These are phyloP conservation scores for Agapostemon virescens DNA, from an alignment of 2,888 invertebrate species.

Conservation along the genomic window DNA sequence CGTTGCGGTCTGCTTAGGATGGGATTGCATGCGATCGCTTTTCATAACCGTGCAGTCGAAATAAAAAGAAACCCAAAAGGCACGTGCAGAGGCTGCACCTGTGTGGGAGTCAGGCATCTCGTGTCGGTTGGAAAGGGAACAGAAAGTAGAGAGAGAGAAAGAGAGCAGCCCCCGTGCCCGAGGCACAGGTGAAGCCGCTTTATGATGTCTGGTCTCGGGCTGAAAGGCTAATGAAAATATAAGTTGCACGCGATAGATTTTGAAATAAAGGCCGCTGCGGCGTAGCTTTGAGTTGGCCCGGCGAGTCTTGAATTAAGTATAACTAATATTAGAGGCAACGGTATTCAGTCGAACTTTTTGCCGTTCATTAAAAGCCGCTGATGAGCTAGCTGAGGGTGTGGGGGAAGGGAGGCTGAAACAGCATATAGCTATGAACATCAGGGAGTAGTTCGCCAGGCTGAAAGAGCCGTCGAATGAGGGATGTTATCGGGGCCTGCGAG, in stretches of 20 bases:
- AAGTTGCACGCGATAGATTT: constrained; percentile 73
- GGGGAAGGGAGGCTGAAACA: constrained; percentile 15
- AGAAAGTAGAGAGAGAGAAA: not conserved
- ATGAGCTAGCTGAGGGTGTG: not conserved
- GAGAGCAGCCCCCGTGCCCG: constrained; percentile 44
- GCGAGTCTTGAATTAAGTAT: constrained; percentile 78
- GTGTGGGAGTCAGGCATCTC: constrained; percentile 38
- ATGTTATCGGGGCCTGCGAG: constrained; percentile 65
- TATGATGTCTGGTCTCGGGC: constrained; percentile 63
- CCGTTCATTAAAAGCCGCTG: constrained; percentile 77
- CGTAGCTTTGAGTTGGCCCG: constrained; percentile 41
- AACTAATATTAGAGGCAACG: constrained; percentile 76
- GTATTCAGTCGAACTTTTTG: constrained; percentile 77
- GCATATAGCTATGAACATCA: constrained; percentile 29
- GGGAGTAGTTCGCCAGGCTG: constrained; percentile 56
- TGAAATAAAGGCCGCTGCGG: constrained; percentile 57
- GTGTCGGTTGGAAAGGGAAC: not conserved
- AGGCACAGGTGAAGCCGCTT: constrained; percentile 74
- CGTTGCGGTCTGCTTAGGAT: not conserved
- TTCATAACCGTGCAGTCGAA: constrained; percentile 25
- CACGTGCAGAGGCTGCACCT: constrained; percentile 33
- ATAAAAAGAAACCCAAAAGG: constrained; percentile 18
- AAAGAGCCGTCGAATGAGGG: constrained; percentile 72
- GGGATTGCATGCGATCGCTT: constrained; percentile 33
- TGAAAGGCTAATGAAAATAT: constrained; percentile 80